Evolutionary conservation across 2,888 invertebrate genomes (phyloP).

Genomic region (Listrodromus nycthemerus): DNA sequence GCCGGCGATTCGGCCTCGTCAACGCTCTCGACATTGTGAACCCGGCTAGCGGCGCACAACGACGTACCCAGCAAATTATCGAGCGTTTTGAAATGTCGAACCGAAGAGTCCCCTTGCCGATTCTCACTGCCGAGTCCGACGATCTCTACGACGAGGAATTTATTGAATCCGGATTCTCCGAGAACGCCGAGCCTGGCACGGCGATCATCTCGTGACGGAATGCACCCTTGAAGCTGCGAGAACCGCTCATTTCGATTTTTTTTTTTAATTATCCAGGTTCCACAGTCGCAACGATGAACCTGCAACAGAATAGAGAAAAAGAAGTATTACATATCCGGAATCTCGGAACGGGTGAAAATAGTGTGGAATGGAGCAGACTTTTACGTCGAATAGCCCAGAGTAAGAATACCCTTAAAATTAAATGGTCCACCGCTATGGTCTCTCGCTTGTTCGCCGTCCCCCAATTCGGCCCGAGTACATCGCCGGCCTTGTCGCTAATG

Average conservation of each 20-base stretch:
- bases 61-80: background rate
- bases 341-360: background rate
- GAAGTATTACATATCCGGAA: background rate
- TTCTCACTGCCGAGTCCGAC: background rate
- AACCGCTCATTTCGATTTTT: conserved; percentile 4
- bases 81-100: background rate
- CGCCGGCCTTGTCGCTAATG: conserved; percentile 57
- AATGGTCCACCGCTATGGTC: conserved; percentile 30
- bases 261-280: conserved; percentile 7
- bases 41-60: background rate
- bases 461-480: conserved; percentile 19
- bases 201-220: background rate
- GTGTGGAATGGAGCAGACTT: background rate
- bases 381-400: background rate
- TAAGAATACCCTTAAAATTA: conserved; percentile 46
- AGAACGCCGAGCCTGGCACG: conserved; percentile 3
- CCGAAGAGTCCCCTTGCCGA: background rate
- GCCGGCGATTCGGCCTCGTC: conserved; percentile 17
- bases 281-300: conserved; percentile 8
- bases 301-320: conserved; percentile 35
- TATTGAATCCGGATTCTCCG: background rate
- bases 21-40: conserved; percentile 56
- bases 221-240: conserved; percentile 1
- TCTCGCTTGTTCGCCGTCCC: conserved; percentile 11
- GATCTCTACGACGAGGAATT: background rate